These are phyloP conservation scores for Trialeurodes vaporariorum DNA, from an alignment of 1,140 invertebrate genomes.

Conservation along the genomic window DNA sequence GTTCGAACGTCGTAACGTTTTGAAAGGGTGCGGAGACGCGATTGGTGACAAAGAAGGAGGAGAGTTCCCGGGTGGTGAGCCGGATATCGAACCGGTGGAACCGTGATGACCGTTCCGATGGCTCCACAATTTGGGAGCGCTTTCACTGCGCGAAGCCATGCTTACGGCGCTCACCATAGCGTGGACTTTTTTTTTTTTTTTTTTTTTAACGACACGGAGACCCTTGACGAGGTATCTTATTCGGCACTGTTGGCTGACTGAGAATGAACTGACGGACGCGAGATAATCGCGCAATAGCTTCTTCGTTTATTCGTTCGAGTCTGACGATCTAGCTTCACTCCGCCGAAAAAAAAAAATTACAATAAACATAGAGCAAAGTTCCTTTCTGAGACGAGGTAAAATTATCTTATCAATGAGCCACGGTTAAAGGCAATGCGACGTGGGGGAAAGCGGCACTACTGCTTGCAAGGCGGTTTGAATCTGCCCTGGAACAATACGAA, in stretches of 20 bases:
- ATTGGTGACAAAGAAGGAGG: background rate
- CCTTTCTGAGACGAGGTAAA: background rate
- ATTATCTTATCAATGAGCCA: background rate
- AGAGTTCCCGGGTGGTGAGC: background rate
- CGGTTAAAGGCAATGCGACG: background rate
- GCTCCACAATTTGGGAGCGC: background rate
- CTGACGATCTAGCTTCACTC: background rate
- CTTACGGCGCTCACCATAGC: background rate
- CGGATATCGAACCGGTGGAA: background rate
- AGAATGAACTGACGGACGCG: too few species aligned
- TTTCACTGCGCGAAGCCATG: background rate
- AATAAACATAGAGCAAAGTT: background rate
- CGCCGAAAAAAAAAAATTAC: background rate
- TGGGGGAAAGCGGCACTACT: background rate
- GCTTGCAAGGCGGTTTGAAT: too few species aligned
- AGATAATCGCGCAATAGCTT: too few species aligned
- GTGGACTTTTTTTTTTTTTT: too few species aligned
- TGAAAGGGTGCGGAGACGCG: background rate
- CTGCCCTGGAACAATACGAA: background rate
- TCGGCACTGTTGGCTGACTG: too few species aligned
- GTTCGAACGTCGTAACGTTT: background rate
- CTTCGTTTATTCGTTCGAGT: too few species aligned
- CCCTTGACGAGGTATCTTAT: too few species aligned
- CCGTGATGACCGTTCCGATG: background rate
- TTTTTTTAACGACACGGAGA: too few species aligned